Base-by-base conservation (phyloP, 2,797 vertebrate species). In the Siniperca scherzeri region DNA sequence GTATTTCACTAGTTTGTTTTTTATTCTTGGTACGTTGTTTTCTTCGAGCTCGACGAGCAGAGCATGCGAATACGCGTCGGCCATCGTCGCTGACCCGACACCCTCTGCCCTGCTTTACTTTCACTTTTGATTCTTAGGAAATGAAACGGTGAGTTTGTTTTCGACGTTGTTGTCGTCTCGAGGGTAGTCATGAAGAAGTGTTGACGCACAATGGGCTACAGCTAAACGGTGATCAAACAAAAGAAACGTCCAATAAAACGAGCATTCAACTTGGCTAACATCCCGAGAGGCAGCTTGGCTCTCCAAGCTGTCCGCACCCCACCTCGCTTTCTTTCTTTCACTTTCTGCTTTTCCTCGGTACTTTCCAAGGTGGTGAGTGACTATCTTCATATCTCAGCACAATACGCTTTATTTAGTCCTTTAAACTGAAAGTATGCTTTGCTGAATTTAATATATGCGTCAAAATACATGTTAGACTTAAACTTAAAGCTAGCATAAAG, bases 1-100 rank as follows among this genome's bases (percentile, higher is more conserved):
- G 17, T 96, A 95, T 53, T 96, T 96, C 0, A 80, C 70, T 0
- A 96, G 48, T 22, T 96, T 96, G 33, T 81, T 94, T 80, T 88
- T 95, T 0, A 96, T n/a, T 21, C 59, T 94, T 0, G 78, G 71
- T 0, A 68, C 14, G 0, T 69, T 46, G 53, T 81, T 77, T 60
- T 92, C 85, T 3, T 86, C 89, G 6, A 95, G 50, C 3, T 95
- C 91, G 3, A 94, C 94, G 12, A 89, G 48, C 81, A 96, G 70
- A 5, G 77, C 19, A 5, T 73, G 82, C 0, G 76, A 12, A 14
- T 92, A 91, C 0, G 2, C 48, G 36, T 38, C 82, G 0, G 79
- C 90, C 70, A 92, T 94, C 67, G 65, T 80, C 1, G 7, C 65
- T 6, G 7, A 0, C 1, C 33, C 0, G 1, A 3, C 14, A 0